Conservation (phyloP, 2,888 invertebrate species). For the Drosophila recens region DNA sequence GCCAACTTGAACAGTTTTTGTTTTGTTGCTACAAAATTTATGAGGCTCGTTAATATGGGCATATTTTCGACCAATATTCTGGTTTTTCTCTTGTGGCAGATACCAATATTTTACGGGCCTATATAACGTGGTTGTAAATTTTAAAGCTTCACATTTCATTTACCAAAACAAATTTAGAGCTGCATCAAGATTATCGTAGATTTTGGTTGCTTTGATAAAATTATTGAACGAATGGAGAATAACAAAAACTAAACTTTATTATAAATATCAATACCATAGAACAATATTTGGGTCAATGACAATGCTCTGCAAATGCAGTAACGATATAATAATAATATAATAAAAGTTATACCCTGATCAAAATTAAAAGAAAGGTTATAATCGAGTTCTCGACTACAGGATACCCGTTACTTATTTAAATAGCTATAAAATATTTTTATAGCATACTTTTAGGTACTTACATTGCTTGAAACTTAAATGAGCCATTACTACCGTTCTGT, state of each 20-base stretch:
- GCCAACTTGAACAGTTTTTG: constrained; percentile 43
- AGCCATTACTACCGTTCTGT: no score
- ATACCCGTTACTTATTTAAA: no score
- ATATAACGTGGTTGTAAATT: constrained; percentile 52
- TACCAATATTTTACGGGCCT: constrained; percentile 34
- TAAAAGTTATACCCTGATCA: no score
- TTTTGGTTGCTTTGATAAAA: constrained; percentile 2
- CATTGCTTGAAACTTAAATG: no score
- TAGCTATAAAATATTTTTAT: no score
- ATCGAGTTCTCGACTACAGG: no score
- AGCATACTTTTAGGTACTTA: no score
- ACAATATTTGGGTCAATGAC: constrained; percentile 12
- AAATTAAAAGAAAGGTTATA: no score
- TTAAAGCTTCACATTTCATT: constrained; percentile 39
- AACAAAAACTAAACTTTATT: neutral
- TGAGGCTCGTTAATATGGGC: constrained; percentile 48
- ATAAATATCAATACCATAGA: neutral
- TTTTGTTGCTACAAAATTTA: constrained; percentile 46
- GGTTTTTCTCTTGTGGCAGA: constrained; percentile 28
- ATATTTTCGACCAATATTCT: constrained; percentile 31
- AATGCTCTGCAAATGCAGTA: constrained; percentile 11
- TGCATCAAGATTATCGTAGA: neutral
- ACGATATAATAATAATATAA: constrained; percentile 7
- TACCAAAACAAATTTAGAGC: constrained; percentile 22
- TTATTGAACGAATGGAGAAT: constrained; percentile 4